Evolutionary conservation across 1,140 invertebrate genomes (phyloP), one percentile per base, ranked within the genome.

Genomic region (Neotoxoptera formosana): DNA sequence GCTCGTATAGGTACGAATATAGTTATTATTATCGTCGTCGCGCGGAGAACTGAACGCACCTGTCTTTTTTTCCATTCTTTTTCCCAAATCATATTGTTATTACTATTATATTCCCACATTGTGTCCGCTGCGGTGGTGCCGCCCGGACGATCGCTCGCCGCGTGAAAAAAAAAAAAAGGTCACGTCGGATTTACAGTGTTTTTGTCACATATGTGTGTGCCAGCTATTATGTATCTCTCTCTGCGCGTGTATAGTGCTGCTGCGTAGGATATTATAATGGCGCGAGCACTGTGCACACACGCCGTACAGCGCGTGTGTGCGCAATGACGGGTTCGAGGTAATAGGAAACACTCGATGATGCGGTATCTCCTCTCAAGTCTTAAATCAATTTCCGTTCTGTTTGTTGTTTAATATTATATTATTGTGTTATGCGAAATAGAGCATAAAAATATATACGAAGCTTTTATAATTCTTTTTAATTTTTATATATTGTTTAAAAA

Each of bases 171-270:
- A 30, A n/a, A 76, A 76, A 76, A 76, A 76, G 60, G 60, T 76
- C 60, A 76, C 60, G 60, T 76, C 17, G 60, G 60, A 76, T n/a
- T 76, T n/a, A 76, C n/a, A 76, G 30, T 76, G n/a, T 76, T 76
- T 76, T 76, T 76, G 60, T n/a, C 60, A 76, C n/a, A 76, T n/a
- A 14, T n/a, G 30, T 30, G n/a, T n/a, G n/a, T n/a, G n/a, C n/a
- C n/a, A n/a, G n/a, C 60, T 76, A 76, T 76, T 76, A 76, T 76
- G 60, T 76, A n/a, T 76, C 51, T 53, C 51, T 53, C 60, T 67
- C n/a, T n/a, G n/a, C n/a, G n/a, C n/a, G 41, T 4, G 41, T 41
- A 4, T 41, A 41, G 41, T 41, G 41, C 4, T 41, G 41, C 4
- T 41, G 60, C 60, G 11, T n/a, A 30, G 20, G 6, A 30, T 14